phyloP scores from a whole-genome alignment of 2,797 vertebrate species.

The Bradypodion pumilum region DNA sequence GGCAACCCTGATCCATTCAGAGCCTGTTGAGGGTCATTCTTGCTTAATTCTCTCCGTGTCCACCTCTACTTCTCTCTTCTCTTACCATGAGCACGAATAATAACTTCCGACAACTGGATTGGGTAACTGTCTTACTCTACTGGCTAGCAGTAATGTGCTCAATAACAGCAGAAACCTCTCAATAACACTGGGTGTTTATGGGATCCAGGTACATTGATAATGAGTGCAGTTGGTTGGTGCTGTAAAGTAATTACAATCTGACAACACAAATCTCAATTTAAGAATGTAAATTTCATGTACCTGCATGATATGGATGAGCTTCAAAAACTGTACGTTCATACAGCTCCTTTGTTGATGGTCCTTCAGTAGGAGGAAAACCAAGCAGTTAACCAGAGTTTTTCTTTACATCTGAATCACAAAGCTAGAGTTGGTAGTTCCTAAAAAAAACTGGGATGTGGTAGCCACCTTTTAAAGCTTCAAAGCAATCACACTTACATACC shows the following conservation, averaged over 20 bases:
- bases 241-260: background rate
- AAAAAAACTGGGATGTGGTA: background rate
- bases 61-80: too few relatives aligned
- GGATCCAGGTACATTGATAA: background rate
- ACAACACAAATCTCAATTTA: too few relatives aligned
- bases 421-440: background rate
- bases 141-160: too few relatives aligned
- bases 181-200: background rate
- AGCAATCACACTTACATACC: too few relatives aligned
- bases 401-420: background rate
- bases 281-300: background rate
- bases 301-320: background rate
- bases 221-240: background rate
- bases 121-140: background rate
- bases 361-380: background rate
- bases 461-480: background rate
- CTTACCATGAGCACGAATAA: background rate
- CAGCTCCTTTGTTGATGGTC: background rate
- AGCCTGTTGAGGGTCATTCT: too few relatives aligned
- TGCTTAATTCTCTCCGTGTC: too few relatives aligned
- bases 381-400: background rate
- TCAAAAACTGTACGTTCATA: too few relatives aligned
- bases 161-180: background rate
- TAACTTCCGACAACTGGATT: background rate
- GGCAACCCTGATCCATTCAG: too few relatives aligned